Evolutionary conservation across 2,888 invertebrate genomes (phyloP).

Genomic region (Ischnus inquisitorius): DNA sequence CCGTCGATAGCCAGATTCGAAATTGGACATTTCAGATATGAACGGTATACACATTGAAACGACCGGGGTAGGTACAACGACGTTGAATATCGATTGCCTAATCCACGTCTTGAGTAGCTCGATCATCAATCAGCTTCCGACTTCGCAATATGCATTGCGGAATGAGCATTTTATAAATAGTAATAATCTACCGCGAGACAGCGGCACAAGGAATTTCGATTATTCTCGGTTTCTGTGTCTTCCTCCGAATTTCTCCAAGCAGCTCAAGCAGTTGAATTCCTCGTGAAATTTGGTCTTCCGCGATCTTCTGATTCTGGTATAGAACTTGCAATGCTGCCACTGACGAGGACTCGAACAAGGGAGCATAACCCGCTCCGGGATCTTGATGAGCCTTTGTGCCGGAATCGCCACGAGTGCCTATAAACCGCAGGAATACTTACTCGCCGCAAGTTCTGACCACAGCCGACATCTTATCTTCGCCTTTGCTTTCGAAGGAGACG

Average conservation of each 20-base stretch:
- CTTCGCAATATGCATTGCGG: not conserved
- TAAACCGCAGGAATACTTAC: constrained; percentile 47
- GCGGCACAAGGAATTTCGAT: constrained; percentile 26
- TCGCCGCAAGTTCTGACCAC: constrained; percentile 18
- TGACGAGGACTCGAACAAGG: constrained; percentile 8
- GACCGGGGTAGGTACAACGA: constrained; percentile 32
- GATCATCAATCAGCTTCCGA: constrained; percentile 34
- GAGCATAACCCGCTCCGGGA: constrained; percentile 28
- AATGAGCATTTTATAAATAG: constrained; percentile 20
- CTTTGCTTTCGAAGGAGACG: constrained; percentile 11
- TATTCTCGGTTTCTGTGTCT: constrained; percentile 40
- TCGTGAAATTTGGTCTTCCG: constrained; percentile 24
- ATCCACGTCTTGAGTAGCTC: constrained; percentile 36
- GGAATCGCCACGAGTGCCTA: constrained; percentile 31
- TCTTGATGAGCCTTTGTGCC: constrained; percentile 52
- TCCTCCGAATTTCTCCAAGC: constrained; percentile 13
- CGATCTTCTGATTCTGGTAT: constrained; percentile 11
- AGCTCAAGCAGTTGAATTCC: constrained; percentile 48
- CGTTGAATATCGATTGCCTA: constrained; percentile 45
- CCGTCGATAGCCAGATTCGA: constrained; percentile 45
- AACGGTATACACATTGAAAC: constrained; percentile 15
- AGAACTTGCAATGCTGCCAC: constrained; percentile 15
- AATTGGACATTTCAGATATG: constrained; percentile 47
- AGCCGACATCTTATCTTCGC: constrained; percentile 39
- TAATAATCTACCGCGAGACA: not conserved